phyloP scores from a whole-genome alignment of 2,888 invertebrate species.

The Anorthoa munda region DNA sequence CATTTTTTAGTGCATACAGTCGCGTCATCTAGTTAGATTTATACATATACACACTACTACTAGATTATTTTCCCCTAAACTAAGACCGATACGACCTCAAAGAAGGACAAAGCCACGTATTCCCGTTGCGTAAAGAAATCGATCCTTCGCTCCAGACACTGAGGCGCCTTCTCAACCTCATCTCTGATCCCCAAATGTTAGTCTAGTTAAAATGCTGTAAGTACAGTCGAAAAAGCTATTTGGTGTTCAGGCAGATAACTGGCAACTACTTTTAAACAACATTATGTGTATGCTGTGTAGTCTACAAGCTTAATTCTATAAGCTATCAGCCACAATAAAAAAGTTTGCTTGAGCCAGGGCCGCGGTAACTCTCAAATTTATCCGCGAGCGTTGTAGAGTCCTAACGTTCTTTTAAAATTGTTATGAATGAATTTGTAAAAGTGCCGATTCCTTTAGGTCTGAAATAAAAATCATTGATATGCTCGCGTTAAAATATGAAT shows the following conservation, averaged over 20 bases:
- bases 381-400: too few species aligned
- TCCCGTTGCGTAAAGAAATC: conserved; percentile 33
- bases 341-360: too few species aligned
- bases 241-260: background rate
- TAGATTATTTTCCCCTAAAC: background rate
- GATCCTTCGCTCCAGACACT: conserved; percentile 50
- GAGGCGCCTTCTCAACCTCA: conserved; percentile 31
- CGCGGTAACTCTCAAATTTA: too few species aligned
- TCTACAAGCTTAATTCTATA: background rate
- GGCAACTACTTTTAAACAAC: background rate
- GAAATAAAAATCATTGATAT: too few species aligned
- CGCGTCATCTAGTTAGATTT: too few species aligned
- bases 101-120: background rate
- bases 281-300: background rate
- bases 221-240: background rate
- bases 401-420: too few species aligned
- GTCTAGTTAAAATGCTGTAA: background rate
- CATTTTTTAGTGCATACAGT: too few species aligned
- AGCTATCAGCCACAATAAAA: too few species aligned
- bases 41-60: too few species aligned
- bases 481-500: too few species aligned
- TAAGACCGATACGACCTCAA: conserved; percentile 9
- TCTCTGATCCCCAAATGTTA: background rate
- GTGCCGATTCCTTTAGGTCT: too few species aligned
- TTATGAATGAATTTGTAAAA: too few species aligned